Evolutionary conservation across 2,888 invertebrate genomes (phyloP), one percentile per base, ranked within the genome.

Genomic region (Empis stercorea): DNA sequence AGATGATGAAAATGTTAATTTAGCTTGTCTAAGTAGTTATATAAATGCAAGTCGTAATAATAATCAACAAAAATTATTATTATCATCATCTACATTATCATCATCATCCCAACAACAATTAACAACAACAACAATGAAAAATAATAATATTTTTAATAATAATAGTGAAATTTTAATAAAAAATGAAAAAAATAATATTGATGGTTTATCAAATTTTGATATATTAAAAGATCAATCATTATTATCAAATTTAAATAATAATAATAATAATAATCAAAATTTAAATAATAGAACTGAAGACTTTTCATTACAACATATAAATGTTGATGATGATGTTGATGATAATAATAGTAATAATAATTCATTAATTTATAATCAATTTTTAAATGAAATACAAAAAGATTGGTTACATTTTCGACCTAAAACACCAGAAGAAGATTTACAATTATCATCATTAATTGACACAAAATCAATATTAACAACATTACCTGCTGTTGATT

Each of bases 371-470:
- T 63, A 64, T 57, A 61, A 61, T 47, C 66, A 69, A 47, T 49
- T 69, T 49, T 52, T 68, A 39, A 62, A 62, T 16, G 68, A 68
- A 51, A 67, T 68, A 32, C 56, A 59, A 1, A 60, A 63, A 4
- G 65, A 68, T 54, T 70, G 70, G 69, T 51, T 69, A 47, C 69
- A 70, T 56, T 70, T 70, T 53, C 62, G 67, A 7, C 69, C 69
- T 14, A 67, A 65, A 54, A 68, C 68, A 16, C 70, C 70, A 30
- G 43, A 48, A 30, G 42, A 44, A 10, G 43, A 43, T 38, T 27
- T 27, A 27, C n/a, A 13, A 34, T n/a, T n/a, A 15, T 57, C 64
- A 37, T 60, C 61, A 32, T 32, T 37, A 32, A 38, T 43, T 16
- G 47, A 48, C 11, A 46, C 40, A 32, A 10, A 38, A 9, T 20